Conservation (phyloP, 2,888 invertebrate species). For the Zaprionus bogoriensis region DNA sequence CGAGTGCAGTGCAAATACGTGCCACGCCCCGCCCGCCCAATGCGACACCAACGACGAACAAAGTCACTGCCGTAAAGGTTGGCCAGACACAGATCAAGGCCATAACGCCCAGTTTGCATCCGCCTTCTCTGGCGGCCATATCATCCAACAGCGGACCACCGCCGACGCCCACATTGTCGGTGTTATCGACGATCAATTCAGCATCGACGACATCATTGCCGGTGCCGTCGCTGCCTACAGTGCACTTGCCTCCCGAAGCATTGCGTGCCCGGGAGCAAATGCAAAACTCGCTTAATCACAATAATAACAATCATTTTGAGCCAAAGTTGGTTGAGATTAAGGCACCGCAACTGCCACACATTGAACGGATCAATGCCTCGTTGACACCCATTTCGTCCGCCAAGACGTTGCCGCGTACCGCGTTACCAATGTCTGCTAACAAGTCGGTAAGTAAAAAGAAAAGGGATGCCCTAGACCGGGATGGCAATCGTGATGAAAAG, state of each 20-base stretch:
- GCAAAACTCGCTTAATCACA: constrained; percentile 74
- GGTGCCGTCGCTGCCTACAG: constrained; percentile 80
- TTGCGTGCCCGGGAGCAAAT: constrained; percentile 67
- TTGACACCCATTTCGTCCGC: constrained; percentile 58
- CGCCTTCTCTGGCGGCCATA: constrained; percentile 80
- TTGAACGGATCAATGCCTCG: constrained; percentile 64
- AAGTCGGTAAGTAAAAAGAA: constrained; percentile 88
- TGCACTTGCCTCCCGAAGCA: constrained; percentile 76
- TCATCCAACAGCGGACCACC: constrained; percentile 75
- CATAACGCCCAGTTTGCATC: constrained; percentile 75
- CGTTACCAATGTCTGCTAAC: constrained; percentile 82
- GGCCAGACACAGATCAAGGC: constrained; percentile 83
- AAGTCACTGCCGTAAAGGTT: constrained; percentile 81
- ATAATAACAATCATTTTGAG: constrained; percentile 71
- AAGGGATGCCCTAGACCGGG: constrained; percentile 87
- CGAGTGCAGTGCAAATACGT: constrained; percentile 81
- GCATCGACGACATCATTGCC: constrained; percentile 76
- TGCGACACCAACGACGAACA: constrained; percentile 61
- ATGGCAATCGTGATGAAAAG: constrained; percentile 67
- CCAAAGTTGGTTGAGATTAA: constrained; percentile 69
- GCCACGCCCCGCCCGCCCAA: constrained; percentile 70
- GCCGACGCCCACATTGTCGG: constrained; percentile 69
- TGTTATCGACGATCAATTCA: constrained; percentile 78
- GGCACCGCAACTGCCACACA: constrained; percentile 56
- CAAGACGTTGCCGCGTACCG: constrained; percentile 76